phyloP scores from a whole-genome alignment of 2,797 vertebrate species.

The Onychomys torridus region DNA sequence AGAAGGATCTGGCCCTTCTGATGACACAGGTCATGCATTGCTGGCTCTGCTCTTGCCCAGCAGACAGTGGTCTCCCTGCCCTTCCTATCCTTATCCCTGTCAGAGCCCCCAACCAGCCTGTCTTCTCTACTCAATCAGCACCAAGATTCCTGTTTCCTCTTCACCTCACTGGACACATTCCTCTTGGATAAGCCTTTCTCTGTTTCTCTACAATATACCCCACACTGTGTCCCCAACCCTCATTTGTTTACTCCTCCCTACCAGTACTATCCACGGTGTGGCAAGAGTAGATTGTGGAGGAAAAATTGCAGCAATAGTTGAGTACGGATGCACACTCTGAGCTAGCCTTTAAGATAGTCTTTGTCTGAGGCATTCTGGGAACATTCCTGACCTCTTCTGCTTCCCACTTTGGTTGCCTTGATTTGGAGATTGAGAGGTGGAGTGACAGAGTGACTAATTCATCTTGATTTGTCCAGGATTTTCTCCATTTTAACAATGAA shows the following conservation, averaged over 20 bases:
- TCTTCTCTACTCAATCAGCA: background rate
- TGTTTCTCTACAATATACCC: background rate
- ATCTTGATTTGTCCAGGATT: background rate
- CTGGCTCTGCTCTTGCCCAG: background rate
- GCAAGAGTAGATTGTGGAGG: background rate
- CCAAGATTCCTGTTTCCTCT: background rate
- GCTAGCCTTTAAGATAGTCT: background rate
- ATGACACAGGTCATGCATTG: background rate
- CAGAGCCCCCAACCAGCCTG: background rate
- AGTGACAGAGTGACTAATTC: background rate
- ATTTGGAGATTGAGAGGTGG: background rate
- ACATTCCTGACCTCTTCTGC: background rate
- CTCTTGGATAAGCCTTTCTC: background rate
- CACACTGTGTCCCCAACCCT: background rate
- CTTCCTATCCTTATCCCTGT: background rate
- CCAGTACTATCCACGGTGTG: background rate
- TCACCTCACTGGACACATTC: background rate
- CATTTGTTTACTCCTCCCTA: background rate
- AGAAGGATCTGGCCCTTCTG: background rate
- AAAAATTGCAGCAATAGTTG: background rate
- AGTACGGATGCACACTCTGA: background rate
- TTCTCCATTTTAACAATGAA: conserved; percentile 2
- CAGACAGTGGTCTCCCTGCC: background rate
- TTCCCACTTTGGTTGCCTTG: background rate
- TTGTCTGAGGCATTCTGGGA: background rate